Evolutionary conservation across 2,113 vertebrate genomes (phyloP).

Genomic region (Seriola aureovittata): DNA sequence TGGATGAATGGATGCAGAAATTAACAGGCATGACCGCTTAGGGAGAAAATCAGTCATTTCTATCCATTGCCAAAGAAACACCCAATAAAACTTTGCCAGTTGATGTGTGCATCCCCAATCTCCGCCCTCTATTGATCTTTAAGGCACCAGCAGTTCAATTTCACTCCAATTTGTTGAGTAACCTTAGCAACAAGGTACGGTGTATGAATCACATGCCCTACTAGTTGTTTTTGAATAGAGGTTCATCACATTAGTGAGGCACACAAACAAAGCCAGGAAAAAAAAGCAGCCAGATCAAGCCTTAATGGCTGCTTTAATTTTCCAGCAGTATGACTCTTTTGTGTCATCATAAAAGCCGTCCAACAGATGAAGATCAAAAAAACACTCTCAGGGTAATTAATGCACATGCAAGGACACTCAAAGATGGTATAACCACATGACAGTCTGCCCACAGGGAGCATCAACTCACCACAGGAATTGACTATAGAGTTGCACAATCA

Average conservation of each 20-base stretch:
- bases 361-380: constrained; percentile 47
- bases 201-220: constrained; percentile 31
- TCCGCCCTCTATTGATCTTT: constrained; percentile 39
- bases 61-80: constrained; percentile 10
- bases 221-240: constrained; percentile 37
- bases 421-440: constrained; percentile 22
- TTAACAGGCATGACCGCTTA: constrained; percentile 10
- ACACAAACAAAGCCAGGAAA: constrained; percentile 1
- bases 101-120: constrained; percentile 15
- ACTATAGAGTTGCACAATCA: constrained; percentile 14
- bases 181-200: constrained; percentile 47
- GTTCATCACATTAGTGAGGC: constrained; percentile 45
- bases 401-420: constrained; percentile 44
- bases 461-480: constrained; percentile 22
- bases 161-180: constrained; percentile 50
- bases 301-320: constrained; percentile 58
- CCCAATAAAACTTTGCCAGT: constrained; percentile 21
- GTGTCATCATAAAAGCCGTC: constrained; percentile 52
- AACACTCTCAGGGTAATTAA: constrained; percentile 41
- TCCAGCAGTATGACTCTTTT: constrained; percentile 48
- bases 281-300: constrained; percentile 20
- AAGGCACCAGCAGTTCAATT: constrained; percentile 18
- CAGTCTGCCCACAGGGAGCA: constrained; percentile 6
- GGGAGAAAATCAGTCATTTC: constrained; percentile 28
- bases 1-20: constrained; percentile 21